Evolutionary conservation across 1,140 invertebrate genomes (phyloP).

Genomic region (Pararge aegeria): DNA sequence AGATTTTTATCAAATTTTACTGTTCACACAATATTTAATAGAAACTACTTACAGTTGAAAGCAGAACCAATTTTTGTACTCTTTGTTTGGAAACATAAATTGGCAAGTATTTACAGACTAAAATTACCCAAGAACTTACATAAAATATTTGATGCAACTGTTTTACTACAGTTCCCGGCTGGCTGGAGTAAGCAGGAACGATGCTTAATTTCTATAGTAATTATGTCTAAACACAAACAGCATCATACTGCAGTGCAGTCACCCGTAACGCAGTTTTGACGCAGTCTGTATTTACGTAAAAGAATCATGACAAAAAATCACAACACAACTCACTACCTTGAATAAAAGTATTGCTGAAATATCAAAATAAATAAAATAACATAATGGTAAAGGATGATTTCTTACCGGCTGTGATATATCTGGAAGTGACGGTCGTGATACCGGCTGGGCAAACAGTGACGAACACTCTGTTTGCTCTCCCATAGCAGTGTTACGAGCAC

Average conservation of each 20-base stretch:
- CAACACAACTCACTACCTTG: background rate
- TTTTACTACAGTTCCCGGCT: no score
- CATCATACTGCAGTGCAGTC: background rate
- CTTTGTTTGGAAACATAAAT: no score
- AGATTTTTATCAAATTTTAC: no score
- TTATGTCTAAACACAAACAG: no score
- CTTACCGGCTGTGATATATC: slow-evolving; percentile 79
- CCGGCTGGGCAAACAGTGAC: slow-evolving; percentile 74
- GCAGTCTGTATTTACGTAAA: background rate
- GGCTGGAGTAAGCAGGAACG: no score
- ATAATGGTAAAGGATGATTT: background rate
- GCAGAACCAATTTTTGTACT: no score
- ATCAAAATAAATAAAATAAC: background rate
- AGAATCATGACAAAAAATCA: slow-evolving; percentile 11
- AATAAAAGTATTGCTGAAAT: slow-evolving; percentile 8
- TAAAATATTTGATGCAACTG: no score
- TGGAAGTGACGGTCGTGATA: slow-evolving; percentile 62
- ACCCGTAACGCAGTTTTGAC: background rate
- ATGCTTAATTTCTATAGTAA: no score
- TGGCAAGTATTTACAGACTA: no score
- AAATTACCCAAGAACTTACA: no score
- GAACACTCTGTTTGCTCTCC: slow-evolving; percentile 77
- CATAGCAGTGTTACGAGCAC: slow-evolving; percentile 80
- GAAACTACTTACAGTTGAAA: no score
- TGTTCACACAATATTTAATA: no score